phyloP scores from a whole-genome alignment of 2,888 invertebrate species.

The Drosophila mercatorum region DNA sequence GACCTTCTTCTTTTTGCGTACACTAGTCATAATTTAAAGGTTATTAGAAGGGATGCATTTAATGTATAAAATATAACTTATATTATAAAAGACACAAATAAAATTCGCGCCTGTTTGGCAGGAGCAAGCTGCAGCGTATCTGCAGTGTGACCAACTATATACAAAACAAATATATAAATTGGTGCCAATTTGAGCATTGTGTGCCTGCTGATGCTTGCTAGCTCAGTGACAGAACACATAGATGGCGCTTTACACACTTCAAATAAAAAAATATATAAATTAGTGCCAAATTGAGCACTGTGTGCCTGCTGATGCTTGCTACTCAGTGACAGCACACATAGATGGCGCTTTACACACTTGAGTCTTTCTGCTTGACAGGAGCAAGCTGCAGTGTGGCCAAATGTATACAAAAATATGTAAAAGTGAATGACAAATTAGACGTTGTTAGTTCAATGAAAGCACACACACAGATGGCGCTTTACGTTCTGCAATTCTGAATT shows the following conservation, averaged over 20 bases:
- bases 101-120: slow-evolving; percentile 2
- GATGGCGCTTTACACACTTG: not conserved
- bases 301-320: not conserved
- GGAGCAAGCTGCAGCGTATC: not conserved
- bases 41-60: not conserved
- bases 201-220: not conserved
- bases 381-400: too few species aligned
- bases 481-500: fast-evolving
- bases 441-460: not conserved
- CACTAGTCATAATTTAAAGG: slow-evolving; percentile 17
- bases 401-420: too few species aligned
- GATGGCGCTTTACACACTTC: slow-evolving; percentile 1
- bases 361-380: too few species aligned
- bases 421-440: too few species aligned
- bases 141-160: slow-evolving; percentile 25
- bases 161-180: not conserved
- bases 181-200: not conserved
- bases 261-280: not conserved
- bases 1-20: slow-evolving; percentile 26
- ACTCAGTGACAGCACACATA: not conserved
- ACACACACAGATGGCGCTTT: not conserved
- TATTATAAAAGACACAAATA: too few species aligned
- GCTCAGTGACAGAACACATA: not conserved
- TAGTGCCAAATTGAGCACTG: not conserved
- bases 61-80: too few species aligned